Evolutionary conservation across 2,888 invertebrate species (phyloP), one percentile per base, ranked within the genome.

Genomic region (Thymelicus sylvestris): DNA sequence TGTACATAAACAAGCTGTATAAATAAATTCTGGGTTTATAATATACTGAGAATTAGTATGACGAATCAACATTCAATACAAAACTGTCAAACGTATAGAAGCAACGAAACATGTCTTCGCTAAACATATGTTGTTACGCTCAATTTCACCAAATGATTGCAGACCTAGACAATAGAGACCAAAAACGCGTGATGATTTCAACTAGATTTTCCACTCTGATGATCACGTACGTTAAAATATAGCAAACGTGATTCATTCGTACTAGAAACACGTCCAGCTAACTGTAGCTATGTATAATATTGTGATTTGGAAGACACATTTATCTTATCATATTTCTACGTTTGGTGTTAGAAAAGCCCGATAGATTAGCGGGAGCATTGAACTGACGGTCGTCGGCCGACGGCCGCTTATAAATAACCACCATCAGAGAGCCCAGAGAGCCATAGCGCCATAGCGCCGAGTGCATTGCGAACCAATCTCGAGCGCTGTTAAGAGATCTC

Each of bases 361-460:
- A 77, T 78, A 86, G 88, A 89, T 87, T 87, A 85, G 75, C 75
- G 77, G 79, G 90, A 84, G 81, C 88, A 81, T 79, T 79, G 90
- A 85, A 82, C 84, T 79, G 72, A 57, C 80, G 82, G 83, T 78
- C 89, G 88, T 71, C 75, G 83, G 78, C 79, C 80, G 84, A 78
- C 83, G 82, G 78, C 78, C 81, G 79, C 78, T 82, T 91, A 90
- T 88, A 91, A 91, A 91, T 92, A 92, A 83, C 85, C 62, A 55
- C 71, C 78, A 82, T 82, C 79, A 55, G 80, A 78, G 79, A 61
- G 80, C n/a, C n/a, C n/a, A n/a, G n/a, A n/a, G n/a, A n/a, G n/a
- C n/a, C n/a, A n/a, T n/a, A n/a, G n/a, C n/a, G n/a, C 85, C 83
- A 86, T 86, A 80, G 80, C 78, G 75, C 79, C 73, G 80, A 84